Evolutionary conservation across 2,113 vertebrate species (phyloP).

Genomic region (Hippopotamus amphibius): DNA sequence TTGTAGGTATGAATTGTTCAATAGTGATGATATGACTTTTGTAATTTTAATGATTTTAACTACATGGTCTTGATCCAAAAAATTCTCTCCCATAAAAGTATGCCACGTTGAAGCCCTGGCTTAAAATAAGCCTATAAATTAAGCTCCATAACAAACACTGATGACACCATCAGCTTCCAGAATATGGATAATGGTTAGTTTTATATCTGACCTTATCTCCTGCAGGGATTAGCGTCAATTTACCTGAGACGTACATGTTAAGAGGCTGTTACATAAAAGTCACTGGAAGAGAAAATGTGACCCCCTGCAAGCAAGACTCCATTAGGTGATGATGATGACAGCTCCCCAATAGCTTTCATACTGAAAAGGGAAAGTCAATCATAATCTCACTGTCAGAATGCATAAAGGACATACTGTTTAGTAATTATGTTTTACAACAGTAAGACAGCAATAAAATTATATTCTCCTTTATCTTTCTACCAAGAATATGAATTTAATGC

Average conservation of each 20-base stretch:
- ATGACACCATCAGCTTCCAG: slow-evolving; percentile 17
- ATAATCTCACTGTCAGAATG: slow-evolving; percentile 35
- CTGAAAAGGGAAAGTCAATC: neutral
- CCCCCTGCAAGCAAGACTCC: neutral
- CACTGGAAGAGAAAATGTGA: slow-evolving; percentile 69
- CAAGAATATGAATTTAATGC: neutral
- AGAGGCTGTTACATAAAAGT: slow-evolving; percentile 62
- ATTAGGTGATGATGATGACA: neutral
- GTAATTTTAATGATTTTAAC: neutral
- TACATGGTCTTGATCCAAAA: neutral
- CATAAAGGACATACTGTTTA: neutral
- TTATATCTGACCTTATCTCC: slow-evolving; percentile 60
- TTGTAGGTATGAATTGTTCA: slow-evolving; percentile 70
- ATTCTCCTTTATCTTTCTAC: slow-evolving; percentile 36
- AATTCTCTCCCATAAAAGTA: neutral
- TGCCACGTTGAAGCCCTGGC: neutral
- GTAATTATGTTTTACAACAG: slow-evolving; percentile 46
- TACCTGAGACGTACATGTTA: neutral
- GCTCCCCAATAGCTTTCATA: neutral
- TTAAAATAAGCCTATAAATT: neutral
- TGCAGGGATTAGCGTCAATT: slow-evolving; percentile 70
- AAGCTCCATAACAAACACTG: neutral
- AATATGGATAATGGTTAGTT: neutral
- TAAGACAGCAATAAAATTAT: slow-evolving; percentile 35
- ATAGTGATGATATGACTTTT: neutral